Percentiles rank a stretch among this genome's conserved stretches.
Conservation (phyloP, 2,113 vertebrate species). For the human region DNA sequence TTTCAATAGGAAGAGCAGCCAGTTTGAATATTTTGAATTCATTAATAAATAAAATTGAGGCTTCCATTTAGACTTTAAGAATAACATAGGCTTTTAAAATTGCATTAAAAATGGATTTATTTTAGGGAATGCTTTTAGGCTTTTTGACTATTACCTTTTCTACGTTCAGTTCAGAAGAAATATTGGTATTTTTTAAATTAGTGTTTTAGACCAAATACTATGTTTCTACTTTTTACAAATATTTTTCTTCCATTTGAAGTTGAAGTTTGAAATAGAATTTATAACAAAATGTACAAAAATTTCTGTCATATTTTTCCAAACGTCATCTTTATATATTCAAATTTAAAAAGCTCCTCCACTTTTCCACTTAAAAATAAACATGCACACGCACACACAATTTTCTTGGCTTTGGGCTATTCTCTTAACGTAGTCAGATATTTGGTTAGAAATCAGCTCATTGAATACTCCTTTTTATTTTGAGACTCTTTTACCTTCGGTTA, state of each 20-base stretch:
- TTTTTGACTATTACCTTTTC: constrained; percentile 56
- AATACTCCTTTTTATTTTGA: not conserved
- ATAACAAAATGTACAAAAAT: not conserved
- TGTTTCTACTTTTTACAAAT: not conserved
- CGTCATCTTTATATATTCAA: not conserved
- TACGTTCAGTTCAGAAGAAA: constrained; percentile 50
- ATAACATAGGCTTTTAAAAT: constrained; percentile 49
- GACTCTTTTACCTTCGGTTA: not conserved
- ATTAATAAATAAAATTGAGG: constrained; percentile 62
- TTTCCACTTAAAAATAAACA: not conserved
- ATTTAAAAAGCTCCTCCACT: not conserved
- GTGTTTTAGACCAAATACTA: constrained; percentile 46
- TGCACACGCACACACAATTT: not conserved
- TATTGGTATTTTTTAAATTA: constrained; percentile 35
- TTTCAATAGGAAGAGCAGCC: constrained; percentile 38
- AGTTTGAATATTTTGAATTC: constrained; percentile 45
- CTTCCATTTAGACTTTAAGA: constrained; percentile 56
- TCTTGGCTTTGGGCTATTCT: not conserved
- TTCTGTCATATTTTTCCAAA: not conserved
- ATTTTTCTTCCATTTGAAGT: not conserved
- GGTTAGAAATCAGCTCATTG: not conserved
- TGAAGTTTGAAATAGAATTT: not conserved
- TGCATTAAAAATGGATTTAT: constrained; percentile 53
- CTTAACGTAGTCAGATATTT: not conserved
- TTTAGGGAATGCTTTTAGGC: constrained; percentile 51